Evolutionary conservation across 2,113 vertebrate species (phyloP), one percentile per base, ranked within the genome.

Genomic region (Scortum barcoo): DNA sequence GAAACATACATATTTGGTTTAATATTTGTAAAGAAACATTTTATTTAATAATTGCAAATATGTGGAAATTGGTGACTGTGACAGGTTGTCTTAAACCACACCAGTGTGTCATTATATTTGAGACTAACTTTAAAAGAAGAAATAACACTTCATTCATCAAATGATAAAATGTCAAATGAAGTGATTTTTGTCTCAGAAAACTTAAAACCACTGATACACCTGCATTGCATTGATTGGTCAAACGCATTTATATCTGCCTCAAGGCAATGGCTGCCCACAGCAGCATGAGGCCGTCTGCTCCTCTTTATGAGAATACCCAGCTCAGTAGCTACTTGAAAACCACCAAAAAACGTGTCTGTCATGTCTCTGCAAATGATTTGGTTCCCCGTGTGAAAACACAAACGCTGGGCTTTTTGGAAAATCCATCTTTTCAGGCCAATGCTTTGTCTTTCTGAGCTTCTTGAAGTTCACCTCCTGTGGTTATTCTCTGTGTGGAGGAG

Each of bases 391-490:
- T 76, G 71, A 80, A 62, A 79, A 57, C 56, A 46, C 56, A 44
- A 44, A 33, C 50, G 44, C 63, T 13, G 56, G 30, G n/a, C 16
- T 78, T 75, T 44, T 66, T 38, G 26, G 33, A 42, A 78, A 82
- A 76, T 76, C 57, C 14, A 61, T 80, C 84, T 83, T 80, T 80
- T 66, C 51, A 67, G 50, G 51, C 36, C 67, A 67, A 56, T 17
- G 53, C 81, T 73, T 77, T 85, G 82, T 89, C 78, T 73, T 36
- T 48, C 54, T 78, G 73, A 73, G 75, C 44, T 50, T 82, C 76
- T 85, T 83, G 28, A 82, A 78, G 78, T 84, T 14, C 9, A 50
- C 79, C 78, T 76, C 81, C 84, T 56, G 81, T 57, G 67, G 83
- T 61, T 42, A 4, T 71, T 19, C 30, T 56, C 3, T 14, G 40